phyloP scores from a whole-genome alignment of 2,888 invertebrate species.

The Eumerus sabulonum region DNA sequence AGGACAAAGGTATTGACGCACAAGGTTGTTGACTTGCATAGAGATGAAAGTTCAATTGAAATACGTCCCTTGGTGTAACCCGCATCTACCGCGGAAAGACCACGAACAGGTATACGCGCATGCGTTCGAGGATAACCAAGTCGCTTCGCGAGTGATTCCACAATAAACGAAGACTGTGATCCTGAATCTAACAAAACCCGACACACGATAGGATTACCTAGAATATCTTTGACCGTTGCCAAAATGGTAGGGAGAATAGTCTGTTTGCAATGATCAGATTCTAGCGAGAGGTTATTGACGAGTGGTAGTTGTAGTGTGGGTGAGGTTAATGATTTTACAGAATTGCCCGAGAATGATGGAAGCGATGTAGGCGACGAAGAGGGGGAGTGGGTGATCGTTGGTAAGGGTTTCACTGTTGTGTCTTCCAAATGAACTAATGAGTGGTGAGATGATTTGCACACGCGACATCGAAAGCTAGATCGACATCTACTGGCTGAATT shows the following conservation, averaged over 20 bases:
- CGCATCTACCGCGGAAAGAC: constrained; percentile 5
- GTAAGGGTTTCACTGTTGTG: too few species aligned
- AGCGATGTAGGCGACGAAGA: not conserved
- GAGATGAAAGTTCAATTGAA: not conserved
- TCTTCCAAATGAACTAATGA: too few species aligned
- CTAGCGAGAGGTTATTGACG: not conserved
- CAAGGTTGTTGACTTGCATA: constrained; percentile 2
- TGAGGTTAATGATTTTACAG: not conserved
- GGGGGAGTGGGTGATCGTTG: not conserved
- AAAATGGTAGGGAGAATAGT: constrained; percentile 14
- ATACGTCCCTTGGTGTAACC: constrained; percentile 16
- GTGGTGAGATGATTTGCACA: not conserved
- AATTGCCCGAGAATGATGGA: not conserved
- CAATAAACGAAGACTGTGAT: constrained; percentile 8
- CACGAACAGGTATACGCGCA: constrained; percentile 3
- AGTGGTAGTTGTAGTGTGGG: not conserved
- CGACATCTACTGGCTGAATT: constrained; percentile 19
- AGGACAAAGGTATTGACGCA: not conserved
- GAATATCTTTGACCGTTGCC: not conserved
- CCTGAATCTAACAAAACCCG: constrained; percentile 7
- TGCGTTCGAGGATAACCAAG: constrained; percentile 6
- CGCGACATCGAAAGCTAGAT: constrained; percentile 1
- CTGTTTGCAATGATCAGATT: not conserved
- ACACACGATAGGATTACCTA: not conserved
- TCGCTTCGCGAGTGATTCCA: constrained; percentile 2